These are phyloP conservation scores for Botia almorhae DNA, from an alignment of 2,797 vertebrate species.

Conservation along the genomic window DNA sequence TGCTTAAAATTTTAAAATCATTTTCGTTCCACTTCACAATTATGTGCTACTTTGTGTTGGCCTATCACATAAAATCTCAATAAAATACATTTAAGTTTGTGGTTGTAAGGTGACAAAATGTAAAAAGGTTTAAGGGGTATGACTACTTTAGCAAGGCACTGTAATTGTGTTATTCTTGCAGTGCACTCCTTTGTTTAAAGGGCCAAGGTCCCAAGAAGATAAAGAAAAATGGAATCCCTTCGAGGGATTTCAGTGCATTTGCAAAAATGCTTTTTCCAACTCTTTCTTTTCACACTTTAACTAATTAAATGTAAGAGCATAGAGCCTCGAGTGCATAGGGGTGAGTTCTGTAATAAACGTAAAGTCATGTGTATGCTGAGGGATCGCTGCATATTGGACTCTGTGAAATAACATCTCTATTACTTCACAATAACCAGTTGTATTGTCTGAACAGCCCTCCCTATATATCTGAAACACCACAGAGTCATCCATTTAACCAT, in stretches of 20 bases:
- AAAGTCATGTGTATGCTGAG: not conserved
- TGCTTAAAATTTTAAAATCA: no score
- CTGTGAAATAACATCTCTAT: constrained; percentile 11
- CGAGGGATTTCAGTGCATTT: constrained; percentile 81
- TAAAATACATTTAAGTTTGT: no score
- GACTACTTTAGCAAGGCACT: constrained; percentile 23
- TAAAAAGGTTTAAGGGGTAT: no score
- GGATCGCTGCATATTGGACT: not conserved
- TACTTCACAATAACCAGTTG: not conserved
- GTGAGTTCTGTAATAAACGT: not conserved
- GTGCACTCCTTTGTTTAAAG: constrained; percentile 79
- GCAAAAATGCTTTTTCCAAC: constrained; percentile 72
- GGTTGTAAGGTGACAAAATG: no score
- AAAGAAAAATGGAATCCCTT: constrained; percentile 83
- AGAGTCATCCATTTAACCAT: constrained; percentile 13
- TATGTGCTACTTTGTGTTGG: no score
- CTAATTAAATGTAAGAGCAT: constrained; percentile 63
- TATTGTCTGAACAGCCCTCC: not conserved
- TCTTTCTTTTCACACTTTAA: constrained; percentile 35
- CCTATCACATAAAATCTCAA: no score
- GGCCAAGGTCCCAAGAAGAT: constrained; percentile 80
- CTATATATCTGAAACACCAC: constrained; percentile 12
- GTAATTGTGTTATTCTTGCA: constrained; percentile 82
- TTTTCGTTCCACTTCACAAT: no score
- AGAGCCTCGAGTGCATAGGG: constrained; percentile 32